A percentile compares a stretch with the other conserved stretches of the same genome.
These are phyloP conservation scores for Zygothrica quintamaculata DNA, from an alignment of 2,888 invertebrate genomes.

Conservation along the genomic window DNA sequence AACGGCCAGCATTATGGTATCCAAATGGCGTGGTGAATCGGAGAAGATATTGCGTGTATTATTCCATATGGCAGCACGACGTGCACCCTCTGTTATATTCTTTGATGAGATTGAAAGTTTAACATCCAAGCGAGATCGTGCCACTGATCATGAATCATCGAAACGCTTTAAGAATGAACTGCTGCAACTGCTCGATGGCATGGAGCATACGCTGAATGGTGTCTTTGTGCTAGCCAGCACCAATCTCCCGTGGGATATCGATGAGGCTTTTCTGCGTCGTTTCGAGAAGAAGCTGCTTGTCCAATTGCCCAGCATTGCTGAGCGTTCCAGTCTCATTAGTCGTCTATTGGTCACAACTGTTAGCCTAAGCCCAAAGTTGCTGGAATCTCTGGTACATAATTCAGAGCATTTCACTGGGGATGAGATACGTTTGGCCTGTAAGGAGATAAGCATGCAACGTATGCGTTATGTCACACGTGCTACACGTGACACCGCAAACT, in stretches of 20 bases:
- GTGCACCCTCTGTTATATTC: constrained; percentile 95
- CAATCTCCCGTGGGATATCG: constrained; percentile 97
- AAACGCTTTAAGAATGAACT: constrained; percentile 95
- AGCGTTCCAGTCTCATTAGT: constrained; percentile 89
- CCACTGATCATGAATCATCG: constrained; percentile 93
- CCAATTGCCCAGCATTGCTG: constrained; percentile 89
- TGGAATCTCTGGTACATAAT: constrained; percentile 85
- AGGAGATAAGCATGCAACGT: constrained; percentile 94
- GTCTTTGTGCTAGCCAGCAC: constrained; percentile 92
- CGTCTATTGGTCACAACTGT: constrained; percentile 85
- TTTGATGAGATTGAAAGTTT: constrained; percentile 96
- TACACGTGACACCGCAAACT: background rate
- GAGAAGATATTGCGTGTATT: constrained; percentile 95
- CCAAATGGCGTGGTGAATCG: constrained; percentile 98
- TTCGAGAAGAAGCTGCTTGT: constrained; percentile 94
- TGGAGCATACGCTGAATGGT: constrained; percentile 87
- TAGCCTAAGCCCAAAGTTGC: constrained; percentile 55
- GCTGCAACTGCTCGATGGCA: constrained; percentile 93
- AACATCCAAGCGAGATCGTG: constrained; percentile 87
- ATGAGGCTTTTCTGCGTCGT: constrained; percentile 93
- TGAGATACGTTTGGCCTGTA: constrained; percentile 93
- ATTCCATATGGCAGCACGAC: constrained; percentile 93
- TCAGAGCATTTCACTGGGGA: constrained; percentile 94
- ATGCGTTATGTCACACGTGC: constrained; percentile 86
- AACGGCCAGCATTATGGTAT: constrained; percentile 94